Evolutionary conservation across 2,113 vertebrate species (phyloP).

Genomic region (Carollia perspicillata): DNA sequence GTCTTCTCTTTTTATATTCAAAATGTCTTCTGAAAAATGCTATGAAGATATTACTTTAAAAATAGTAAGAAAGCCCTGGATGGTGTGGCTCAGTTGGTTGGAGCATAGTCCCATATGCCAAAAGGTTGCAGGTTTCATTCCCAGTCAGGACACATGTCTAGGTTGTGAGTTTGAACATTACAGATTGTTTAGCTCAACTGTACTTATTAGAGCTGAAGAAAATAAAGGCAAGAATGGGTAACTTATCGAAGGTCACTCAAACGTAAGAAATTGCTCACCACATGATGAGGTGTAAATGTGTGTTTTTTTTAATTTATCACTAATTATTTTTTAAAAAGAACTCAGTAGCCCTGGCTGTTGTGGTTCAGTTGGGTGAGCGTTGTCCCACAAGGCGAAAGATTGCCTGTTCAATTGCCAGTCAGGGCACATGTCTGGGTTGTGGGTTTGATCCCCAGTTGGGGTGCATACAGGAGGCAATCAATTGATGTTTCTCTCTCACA

Average conservation of each 20-base stretch:
- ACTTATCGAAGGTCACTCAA: background rate
- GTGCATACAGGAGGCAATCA: too few species aligned
- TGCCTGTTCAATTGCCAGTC: too few species aligned
- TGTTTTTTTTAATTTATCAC: background rate
- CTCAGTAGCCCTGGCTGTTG: too few species aligned
- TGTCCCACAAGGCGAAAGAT: too few species aligned
- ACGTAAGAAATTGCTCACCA: background rate
- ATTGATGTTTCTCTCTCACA: background rate
- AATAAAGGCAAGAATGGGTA: constrained; percentile 1
- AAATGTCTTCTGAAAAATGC: constrained; percentile 7
- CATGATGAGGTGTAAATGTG: background rate
- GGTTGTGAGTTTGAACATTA: background rate
- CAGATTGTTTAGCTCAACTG: background rate
- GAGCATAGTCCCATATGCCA: too few species aligned
- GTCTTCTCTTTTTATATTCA: background rate
- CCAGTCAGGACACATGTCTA: background rate
- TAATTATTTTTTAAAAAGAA: background rate
- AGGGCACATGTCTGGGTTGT: too few species aligned
- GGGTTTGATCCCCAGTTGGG: too few species aligned
- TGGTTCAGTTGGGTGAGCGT: too few species aligned
- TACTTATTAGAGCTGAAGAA: background rate
- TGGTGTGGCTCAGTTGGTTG: too few species aligned
- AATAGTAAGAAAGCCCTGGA: background rate
- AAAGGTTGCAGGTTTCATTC: too few species aligned
- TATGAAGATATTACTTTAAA: background rate